Conservation (phyloP, 2,113 vertebrate genomes). For the Irena cyanogastra region DNA sequence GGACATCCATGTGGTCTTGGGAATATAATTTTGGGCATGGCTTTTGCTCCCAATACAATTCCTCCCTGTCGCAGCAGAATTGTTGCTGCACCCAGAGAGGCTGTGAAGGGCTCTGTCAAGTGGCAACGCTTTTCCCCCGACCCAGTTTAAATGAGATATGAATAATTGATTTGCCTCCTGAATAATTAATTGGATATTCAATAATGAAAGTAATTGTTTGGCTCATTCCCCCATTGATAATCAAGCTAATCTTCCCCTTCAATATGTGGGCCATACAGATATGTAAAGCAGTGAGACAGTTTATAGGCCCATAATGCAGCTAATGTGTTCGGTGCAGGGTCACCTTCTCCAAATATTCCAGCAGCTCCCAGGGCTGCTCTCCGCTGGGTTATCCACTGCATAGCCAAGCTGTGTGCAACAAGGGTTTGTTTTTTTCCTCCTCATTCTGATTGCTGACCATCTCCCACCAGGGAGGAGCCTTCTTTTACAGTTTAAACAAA, state of each 20-base stretch:
- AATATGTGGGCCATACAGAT: conserved; percentile 27
- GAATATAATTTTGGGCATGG: background rate
- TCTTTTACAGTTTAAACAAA: conserved; percentile 40
- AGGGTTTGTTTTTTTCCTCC: background rate
- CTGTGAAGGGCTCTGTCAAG: conserved; percentile 68
- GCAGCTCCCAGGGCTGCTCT: conserved; percentile 10
- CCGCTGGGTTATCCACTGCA: background rate
- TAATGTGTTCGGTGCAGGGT: conserved; percentile 56
- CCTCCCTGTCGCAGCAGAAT: conserved; percentile 2
- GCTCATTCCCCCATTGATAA: conserved; percentile 73
- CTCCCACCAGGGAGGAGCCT: conserved; percentile 2
- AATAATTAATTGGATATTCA: conserved; percentile 85
- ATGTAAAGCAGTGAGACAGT: conserved; percentile 48
- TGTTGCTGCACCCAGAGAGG: background rate
- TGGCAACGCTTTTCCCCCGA: conserved; percentile 54
- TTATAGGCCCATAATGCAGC: conserved; percentile 21
- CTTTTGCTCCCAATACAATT: background rate
- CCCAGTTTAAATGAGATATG: conserved; percentile 79
- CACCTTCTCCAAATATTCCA: conserved; percentile 70
- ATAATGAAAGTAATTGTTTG: conserved; percentile 85
- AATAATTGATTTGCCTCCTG: conserved; percentile 80
- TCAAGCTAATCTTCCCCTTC: conserved; percentile 67
- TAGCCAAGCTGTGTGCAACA: background rate
- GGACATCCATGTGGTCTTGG: background rate
- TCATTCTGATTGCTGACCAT: conserved; percentile 9